A percentile compares a stretch with the other conserved stretches of the same genome.
These are phyloP conservation scores for Atta cephalotes DNA, from an alignment of 1,140 invertebrate species.

Conservation along the genomic window DNA sequence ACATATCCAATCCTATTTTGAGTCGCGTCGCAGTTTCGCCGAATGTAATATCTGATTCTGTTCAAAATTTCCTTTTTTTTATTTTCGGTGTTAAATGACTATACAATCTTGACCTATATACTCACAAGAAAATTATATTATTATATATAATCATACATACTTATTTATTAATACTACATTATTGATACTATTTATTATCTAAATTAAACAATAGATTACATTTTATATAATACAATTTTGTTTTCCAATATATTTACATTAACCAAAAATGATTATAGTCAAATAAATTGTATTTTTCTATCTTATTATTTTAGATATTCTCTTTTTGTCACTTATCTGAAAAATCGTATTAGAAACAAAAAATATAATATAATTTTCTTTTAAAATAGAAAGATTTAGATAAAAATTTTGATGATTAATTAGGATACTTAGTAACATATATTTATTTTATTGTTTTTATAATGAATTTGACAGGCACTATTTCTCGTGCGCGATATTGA, in stretches of 20 bases:
- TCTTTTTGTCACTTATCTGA: background rate
- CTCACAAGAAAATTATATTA: conserved; percentile 1
- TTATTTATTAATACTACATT: conserved; percentile 5
- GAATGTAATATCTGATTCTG: conserved; percentile 59
- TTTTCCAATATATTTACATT: background rate
- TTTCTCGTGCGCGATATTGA: conserved; percentile 20
- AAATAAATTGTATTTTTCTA: background rate
- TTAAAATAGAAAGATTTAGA: background rate
- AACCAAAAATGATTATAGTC: background rate
- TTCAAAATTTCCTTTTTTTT: conserved; percentile 2
- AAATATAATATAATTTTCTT: background rate
- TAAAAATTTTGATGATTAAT: background rate
- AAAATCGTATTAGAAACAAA: background rate
- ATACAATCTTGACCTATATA: background rate
- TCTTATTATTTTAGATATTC: background rate
- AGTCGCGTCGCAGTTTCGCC: conserved; percentile 31
- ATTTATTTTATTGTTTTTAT: background rate
- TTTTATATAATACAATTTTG: background rate
- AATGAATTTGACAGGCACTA: background rate
- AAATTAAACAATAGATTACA: conserved; percentile 19
- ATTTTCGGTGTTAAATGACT: background rate
- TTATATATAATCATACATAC: background rate
- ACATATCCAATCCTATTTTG: conserved; percentile 45
- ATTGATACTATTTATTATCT: too few species aligned
- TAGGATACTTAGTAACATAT: background rate